These are phyloP conservation scores for Phenganax marumi DNA, from an alignment of 92 coral and sea anemone genomes.

Conservation along the genomic window DNA sequence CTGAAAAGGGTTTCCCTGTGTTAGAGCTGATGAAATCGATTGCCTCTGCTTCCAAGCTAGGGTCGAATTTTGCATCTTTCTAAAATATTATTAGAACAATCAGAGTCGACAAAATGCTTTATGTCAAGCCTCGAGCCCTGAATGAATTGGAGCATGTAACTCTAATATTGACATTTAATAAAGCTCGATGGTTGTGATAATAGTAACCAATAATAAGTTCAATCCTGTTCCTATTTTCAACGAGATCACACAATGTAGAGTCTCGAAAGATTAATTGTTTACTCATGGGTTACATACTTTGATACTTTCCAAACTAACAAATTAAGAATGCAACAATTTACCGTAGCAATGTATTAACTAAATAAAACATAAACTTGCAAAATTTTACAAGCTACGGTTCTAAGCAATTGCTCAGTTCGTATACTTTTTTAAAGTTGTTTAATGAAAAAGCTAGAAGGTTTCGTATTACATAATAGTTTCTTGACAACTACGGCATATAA, in stretches of 20 bases:
- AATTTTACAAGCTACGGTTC: neutral
- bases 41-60: constrained; percentile 64
- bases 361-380: neutral
- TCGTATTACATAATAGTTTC: constrained; percentile 11
- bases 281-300: no score
- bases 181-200: no score
- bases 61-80: constrained; percentile 87
- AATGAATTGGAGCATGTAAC: neutral
- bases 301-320: no score
- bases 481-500: neutral
- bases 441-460: constrained; percentile 16
- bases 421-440: neutral
- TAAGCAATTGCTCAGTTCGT: neutral
- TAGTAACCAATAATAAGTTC: no score
- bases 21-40: constrained; percentile 62
- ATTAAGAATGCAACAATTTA: no score
- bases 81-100: constrained; percentile 6
- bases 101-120: neutral
- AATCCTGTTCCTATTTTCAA: no score
- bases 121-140: neutral
- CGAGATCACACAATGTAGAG: no score
- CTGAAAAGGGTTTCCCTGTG: constrained; percentile 58
- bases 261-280: no score
- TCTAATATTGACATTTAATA: neutral
- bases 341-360: no score